Conservation (phyloP, 2,888 invertebrate species). For the Enchytraeus crypticus region DNA sequence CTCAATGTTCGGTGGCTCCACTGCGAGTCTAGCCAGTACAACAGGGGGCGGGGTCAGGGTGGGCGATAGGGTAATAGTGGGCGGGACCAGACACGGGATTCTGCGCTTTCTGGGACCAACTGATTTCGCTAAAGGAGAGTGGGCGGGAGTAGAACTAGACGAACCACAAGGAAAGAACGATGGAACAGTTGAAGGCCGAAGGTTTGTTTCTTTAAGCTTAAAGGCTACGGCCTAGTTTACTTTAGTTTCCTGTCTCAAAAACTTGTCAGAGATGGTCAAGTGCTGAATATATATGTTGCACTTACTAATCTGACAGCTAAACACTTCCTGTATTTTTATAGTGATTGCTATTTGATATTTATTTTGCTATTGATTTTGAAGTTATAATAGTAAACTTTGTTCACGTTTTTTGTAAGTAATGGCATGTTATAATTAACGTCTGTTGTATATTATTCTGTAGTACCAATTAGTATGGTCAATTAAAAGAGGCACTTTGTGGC, state of each 20-base stretch:
- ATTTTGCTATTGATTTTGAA: too few species aligned
- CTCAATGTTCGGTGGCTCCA: conserved; percentile 4
- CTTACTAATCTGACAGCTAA: neutral
- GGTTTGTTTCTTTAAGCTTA: conserved; percentile 59
- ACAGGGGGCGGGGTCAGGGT: conserved; percentile 27
- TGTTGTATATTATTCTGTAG: too few species aligned
- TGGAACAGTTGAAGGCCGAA: conserved; percentile 54
- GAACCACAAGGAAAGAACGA: conserved; percentile 91
- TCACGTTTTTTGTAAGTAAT: too few species aligned
- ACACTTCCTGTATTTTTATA: neutral
- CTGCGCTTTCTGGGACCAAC: conserved; percentile 76
- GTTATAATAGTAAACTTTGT: too few species aligned
- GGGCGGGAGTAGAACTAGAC: conserved; percentile 92
- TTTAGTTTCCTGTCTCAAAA: neutral
- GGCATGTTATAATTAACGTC: too few species aligned
- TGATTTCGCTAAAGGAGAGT: conserved; percentile 82
- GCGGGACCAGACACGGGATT: conserved; percentile 67
- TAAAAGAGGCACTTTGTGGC: too few species aligned
- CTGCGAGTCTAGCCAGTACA: conserved; percentile 24
- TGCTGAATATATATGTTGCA: neutral
- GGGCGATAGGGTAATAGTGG: conserved; percentile 46
- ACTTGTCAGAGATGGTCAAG: too few species aligned
- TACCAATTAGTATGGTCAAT: too few species aligned
- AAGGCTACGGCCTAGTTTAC: neutral
- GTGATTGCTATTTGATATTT: neutral